Percentiles rank a stretch among this genome's conserved stretches.
phyloP scores from a whole-genome alignment of 2,797 vertebrate species.

The Anguilla megastoma region DNA sequence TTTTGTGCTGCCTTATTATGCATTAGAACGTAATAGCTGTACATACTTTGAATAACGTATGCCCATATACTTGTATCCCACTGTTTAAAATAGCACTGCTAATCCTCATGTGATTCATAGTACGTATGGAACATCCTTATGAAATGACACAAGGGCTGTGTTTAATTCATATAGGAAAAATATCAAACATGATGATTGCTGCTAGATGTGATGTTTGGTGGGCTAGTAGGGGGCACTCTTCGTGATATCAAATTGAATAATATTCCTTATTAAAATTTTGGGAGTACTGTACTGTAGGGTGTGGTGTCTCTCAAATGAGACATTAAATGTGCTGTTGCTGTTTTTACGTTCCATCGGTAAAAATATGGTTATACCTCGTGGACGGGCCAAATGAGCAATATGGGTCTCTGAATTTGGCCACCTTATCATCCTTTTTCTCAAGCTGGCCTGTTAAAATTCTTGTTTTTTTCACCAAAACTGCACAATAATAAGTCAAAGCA shows the following conservation, averaged over 20 bases:
- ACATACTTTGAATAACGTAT: neutral
- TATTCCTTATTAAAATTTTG: neutral
- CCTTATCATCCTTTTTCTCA: neutral
- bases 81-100: neutral
- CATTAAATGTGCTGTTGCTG: neutral
- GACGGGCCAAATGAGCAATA: neutral
- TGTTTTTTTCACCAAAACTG: neutral
- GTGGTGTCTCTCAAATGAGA: neutral
- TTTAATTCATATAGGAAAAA: neutral
- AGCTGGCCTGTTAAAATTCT: neutral
- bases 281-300: neutral
- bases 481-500: neutral
- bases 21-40: neutral
- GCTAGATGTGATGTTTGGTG: constrained; percentile 1
- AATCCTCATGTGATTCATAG: neutral
- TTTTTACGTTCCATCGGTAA: neutral
- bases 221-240: neutral
- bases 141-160: neutral
- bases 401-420: neutral
- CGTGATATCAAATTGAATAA: neutral
- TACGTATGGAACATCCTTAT: neutral
- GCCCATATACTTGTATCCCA: neutral
- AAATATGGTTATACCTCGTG: neutral
- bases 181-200: neutral
- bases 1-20: neutral